Evolutionary conservation across 2,113 vertebrate genomes (phyloP), one percentile per base, ranked within the genome.

Genomic region (Percina caprodes): DNA sequence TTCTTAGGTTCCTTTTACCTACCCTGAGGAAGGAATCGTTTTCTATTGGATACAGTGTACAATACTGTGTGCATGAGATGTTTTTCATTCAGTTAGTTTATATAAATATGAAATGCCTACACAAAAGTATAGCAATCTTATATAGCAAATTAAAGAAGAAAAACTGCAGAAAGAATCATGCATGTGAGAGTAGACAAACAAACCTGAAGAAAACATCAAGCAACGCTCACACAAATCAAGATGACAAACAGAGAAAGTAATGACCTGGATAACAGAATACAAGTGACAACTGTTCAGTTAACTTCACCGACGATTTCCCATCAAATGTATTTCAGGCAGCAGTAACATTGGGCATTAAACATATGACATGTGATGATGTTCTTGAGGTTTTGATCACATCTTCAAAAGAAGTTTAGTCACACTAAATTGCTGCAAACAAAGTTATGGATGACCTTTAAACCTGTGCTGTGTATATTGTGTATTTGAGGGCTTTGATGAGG

Each of bases 321-420:
- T 65, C 14, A 18, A 74, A 56, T 77, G 49, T 77, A 52, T 71
- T 66, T 74, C 49, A 65, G 74, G 68, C 52, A 24, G 42, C 70
- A 54, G 33, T 69, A 16, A 59, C 24, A 39, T 61, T 62, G 33
- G 60, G 21, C 1, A 13, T 62, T 16, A 24, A 58, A 30, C 24
- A n/a, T 60, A 46, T 75, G 61, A 73, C 68, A 13, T 35, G 51
- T 45, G 24, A 60, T 35, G 24, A 19, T 3, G 5, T 39, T 42
- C 18, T 59, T 46, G 23, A 82, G 45, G 55, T 74, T 83, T 80
- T 87, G 45, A 86, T 78, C 79, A 54, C 74, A 72, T 68, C 74
- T 84, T 84, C 59, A 83, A 68, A 73, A 63, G 35, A 52, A 18
- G 26, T 84, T 79, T 56, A 58, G 55, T 74, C 60, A 77, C 15